Base-by-base conservation (phyloP, 2,113 vertebrate genomes). In the Podarcis muralis region DNA sequence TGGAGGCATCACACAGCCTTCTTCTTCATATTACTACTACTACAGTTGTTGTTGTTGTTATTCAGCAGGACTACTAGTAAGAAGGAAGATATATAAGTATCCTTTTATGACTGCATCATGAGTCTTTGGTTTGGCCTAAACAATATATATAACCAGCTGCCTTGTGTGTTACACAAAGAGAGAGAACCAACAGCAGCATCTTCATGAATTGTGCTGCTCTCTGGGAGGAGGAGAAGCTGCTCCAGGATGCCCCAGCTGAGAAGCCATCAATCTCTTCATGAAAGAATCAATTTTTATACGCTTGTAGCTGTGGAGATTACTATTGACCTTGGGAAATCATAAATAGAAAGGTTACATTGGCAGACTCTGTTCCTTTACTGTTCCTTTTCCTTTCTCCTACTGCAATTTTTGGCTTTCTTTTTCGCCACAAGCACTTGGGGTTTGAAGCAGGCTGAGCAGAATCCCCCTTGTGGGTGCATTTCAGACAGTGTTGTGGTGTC, bases 211-310 rank as follows among this genome's bases (percentile, higher is more conserved):
- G 69, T 90, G 81, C 71, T 32, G 1, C 0, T 74, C 90, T 53
- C 7, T 86, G 37, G 85, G 90, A 48, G 89, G 90, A 62, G 59
- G 59, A 88, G 77, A 72, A 16, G 66, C 27, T 71, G 25, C 37
- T 84, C 66, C 43, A 22, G 71, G 40, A 53, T 75, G 87, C 86
- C 85, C 92, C 87, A 11, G 32, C 93, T 91, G 72, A 0, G 0
- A 88, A 94, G 80, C 75, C 93, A 94, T 94, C 93, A 91, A 86
- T 90, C 87, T 93, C 86, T 84, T 87, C 90, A 93, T 85, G 89
- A 88, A 92, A 91, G 78, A 94, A 95, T 95, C 94, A 57, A 95
- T 95, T 94, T 93, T 94, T 94, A 92, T 88, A 88, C 57, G 90
- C 91, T 94, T 16, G 74, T 88, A 88, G 92, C 93, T 90, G 88